Conservation (phyloP, 2,888 invertebrate genomes). For the Vesta saturnalis region DNA sequence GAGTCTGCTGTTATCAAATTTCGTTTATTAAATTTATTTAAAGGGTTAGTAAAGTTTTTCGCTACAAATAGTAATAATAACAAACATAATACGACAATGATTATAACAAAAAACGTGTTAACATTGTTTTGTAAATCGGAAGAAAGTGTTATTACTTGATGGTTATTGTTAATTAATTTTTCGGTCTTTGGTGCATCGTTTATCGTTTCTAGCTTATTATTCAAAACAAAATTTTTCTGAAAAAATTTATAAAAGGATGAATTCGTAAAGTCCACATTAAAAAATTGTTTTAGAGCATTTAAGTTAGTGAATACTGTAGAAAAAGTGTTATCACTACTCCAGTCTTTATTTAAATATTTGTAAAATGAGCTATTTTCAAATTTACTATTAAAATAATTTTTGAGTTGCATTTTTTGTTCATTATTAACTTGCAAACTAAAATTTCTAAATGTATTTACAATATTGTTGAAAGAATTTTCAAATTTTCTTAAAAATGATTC, state of each 20-base stretch:
- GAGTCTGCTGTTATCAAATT: too few relatives aligned
- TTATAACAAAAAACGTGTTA: neutral
- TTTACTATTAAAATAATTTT: too few relatives aligned
- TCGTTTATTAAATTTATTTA: too few relatives aligned
- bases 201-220: too few relatives aligned
- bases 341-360: too few relatives aligned
- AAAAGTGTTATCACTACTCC: neutral
- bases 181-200: neutral
- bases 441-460: neutral
- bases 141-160: neutral
- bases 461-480: neutral
- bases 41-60: too few relatives aligned
- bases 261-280: neutral
- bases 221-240: neutral
- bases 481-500: neutral
- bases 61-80: too few relatives aligned
- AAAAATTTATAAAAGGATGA: neutral
- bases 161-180: neutral
- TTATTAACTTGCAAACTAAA: too few relatives aligned
- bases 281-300: neutral
- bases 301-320: neutral
- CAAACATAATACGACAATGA: neutral
- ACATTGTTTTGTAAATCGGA: neutral
- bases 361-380: too few relatives aligned
- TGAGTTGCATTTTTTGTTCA: neutral